Evolutionary conservation across 2,888 invertebrate genomes (phyloP), one percentile per base, ranked within the genome.

Genomic region (Sisyra terminalis): DNA sequence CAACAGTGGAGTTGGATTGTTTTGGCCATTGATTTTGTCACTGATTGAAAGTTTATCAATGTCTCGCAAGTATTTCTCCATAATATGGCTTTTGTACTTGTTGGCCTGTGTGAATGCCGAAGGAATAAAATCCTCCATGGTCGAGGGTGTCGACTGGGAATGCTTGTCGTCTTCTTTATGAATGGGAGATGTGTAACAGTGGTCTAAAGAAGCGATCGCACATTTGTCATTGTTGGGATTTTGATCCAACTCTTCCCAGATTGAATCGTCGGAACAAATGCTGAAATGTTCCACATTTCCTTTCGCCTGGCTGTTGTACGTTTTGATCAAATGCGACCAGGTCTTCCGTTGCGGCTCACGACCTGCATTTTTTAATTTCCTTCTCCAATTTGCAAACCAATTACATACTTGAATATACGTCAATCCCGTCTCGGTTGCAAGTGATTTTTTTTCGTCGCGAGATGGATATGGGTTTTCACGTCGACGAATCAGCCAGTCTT

Each of bases 301-400:
- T 47, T 77, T 75, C 1, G 81, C 82, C 49, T 78, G 77, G 47
- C 71, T 72, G 56, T 81, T 81, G 62, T 81, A 82, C 8, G 78
- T 60, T 51, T 75, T 74, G 45, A 75, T 82, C 4, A 81, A 65
- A 55, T 79, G 75, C 2, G 79, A 78, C 81, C 81, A 81, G 1
- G 81, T 79, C 52, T 73, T 73, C 51, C 74, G 71, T 46, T 74
- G 71, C 39, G 73, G 70, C 52, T 81, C 78, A 34, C 68, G 69
- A 48, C 78, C 78, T 1, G 79, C 79, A 55, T 82, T 82, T 61
- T 82, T 82, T 44, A 83, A 60, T 57, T 83, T 83, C 52, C 83
- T 63, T 46, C 83, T 66, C 83, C 83, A 83, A 54, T 83, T 83
- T n/a, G 83, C 83, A 57, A 83, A 83, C 83, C 83, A 83, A 59